Conservation (phyloP, 2,113 vertebrate genomes). For the Serilophus lunatus region DNA sequence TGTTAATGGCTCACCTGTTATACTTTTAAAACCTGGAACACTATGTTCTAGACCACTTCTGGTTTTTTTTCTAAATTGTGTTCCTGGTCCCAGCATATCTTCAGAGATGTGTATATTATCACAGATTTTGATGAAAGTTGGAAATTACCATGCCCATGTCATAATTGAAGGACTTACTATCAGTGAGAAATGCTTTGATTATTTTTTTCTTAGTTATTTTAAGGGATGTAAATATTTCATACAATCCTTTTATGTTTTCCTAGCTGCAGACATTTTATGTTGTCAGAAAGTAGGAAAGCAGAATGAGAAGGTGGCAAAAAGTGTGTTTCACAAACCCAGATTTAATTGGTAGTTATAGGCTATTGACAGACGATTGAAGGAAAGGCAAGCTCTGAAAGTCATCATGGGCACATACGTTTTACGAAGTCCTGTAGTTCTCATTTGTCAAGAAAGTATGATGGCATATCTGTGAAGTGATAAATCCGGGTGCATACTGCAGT, state of each 20-base stretch:
- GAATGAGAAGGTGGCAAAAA: background rate
- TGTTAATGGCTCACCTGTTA: background rate
- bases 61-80: background rate
- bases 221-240: background rate
- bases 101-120: no score
- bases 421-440: background rate
- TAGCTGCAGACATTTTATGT: background rate
- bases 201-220: background rate
- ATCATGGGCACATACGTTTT: background rate
- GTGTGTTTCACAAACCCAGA: background rate
- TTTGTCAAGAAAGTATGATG: background rate
- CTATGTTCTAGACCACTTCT: background rate
- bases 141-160: background rate
- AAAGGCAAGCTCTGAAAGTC: background rate
- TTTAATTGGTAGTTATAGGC: background rate
- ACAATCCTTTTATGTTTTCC: fast-evolving
- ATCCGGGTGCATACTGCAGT: background rate
- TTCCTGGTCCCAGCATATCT: background rate
- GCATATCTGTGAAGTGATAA: background rate
- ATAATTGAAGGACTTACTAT: background rate
- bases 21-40: background rate
- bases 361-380: background rate
- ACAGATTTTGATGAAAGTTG: background rate
- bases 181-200: background rate
- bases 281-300: background rate